Conservation (phyloP, 2,113 vertebrate genomes). For the Ctenomys sociabilis region DNA sequence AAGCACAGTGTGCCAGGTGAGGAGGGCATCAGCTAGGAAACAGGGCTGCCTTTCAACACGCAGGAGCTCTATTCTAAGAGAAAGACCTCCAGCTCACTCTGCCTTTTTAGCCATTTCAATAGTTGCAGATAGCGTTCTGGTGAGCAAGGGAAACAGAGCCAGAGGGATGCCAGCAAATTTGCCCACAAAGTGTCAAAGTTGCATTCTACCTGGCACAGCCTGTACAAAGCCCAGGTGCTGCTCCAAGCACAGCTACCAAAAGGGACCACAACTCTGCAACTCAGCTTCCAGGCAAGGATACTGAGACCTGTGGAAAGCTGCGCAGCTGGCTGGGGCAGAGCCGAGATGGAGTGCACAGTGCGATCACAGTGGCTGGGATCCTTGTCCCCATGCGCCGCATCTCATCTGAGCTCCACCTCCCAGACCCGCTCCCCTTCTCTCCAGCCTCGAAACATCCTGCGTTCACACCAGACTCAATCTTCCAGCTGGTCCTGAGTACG, state of each 20-base stretch:
- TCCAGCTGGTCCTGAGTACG: neutral
- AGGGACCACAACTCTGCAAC: neutral
- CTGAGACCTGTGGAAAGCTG: neutral
- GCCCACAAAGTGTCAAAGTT: neutral
- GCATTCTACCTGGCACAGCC: neutral
- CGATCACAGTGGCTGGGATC: neutral
- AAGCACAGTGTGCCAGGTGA: neutral
- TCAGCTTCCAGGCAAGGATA: neutral
- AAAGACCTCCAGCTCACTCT: neutral
- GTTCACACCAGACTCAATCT: neutral
- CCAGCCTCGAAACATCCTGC: neutral
- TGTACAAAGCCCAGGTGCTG: neutral
- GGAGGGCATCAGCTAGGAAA: neutral
- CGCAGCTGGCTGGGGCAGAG: neutral
- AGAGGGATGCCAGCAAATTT: neutral
- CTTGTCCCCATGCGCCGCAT: too few species aligned
- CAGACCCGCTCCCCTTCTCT: neutral
- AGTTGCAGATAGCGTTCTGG: neutral
- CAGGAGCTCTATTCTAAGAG: neutral
- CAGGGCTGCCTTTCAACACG: neutral
- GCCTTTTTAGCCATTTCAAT: neutral
- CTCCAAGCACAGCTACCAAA: neutral
- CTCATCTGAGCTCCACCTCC: accelerated
- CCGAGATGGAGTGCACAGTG: neutral
- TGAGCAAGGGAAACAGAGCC: neutral